Evolutionary conservation across 2,113 vertebrate species (phyloP).

Genomic region (Alethe castanea): DNA sequence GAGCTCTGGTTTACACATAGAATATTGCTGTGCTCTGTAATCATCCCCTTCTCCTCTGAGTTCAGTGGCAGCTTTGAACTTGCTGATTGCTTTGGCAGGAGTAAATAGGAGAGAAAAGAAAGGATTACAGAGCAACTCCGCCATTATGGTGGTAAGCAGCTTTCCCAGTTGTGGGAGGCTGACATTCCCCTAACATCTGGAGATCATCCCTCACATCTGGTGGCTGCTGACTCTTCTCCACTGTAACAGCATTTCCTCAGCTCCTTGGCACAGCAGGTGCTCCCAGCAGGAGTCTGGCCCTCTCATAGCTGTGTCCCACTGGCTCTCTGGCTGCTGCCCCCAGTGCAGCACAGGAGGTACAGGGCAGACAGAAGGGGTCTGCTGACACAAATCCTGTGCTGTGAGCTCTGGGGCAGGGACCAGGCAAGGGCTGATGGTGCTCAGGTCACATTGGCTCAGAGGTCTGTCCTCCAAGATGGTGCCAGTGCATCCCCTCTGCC

Average conservation of each 20-base stretch:
- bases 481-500: neutral
- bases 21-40: neutral
- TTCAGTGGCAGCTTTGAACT: slow-evolving; percentile 17
- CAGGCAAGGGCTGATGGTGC: neutral
- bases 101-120: neutral
- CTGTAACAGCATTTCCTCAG: neutral
- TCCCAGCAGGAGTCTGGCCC: neutral
- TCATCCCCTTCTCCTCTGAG: neutral
- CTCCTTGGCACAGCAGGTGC: slow-evolving; percentile 9
- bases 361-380: neutral
- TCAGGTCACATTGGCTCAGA: neutral
- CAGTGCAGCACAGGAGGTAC: neutral
- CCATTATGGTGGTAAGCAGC: neutral
- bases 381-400: neutral
- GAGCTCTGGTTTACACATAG: neutral
- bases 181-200: neutral
- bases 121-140: neutral
- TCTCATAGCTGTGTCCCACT: neutral
- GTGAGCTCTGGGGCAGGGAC: neutral
- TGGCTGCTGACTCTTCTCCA: neutral
- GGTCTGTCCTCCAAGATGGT: neutral
- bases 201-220: neutral
- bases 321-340: neutral
- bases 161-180: neutral
- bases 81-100: slow-evolving; percentile 17